Conservation (phyloP, 2,797 vertebrate species). For the Geotrypetes seraphini region DNA sequence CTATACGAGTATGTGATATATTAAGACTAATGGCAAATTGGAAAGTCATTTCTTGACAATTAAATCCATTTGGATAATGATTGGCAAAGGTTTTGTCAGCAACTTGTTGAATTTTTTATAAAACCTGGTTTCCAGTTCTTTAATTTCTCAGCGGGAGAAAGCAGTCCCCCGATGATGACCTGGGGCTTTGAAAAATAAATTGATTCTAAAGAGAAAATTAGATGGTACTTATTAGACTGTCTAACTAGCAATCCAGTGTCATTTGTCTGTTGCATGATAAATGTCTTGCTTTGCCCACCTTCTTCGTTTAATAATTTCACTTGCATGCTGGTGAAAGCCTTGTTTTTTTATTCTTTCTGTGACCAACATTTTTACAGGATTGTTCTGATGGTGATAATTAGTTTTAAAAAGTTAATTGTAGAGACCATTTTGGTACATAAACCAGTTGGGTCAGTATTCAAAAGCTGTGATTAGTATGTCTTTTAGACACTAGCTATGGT, state of each 20-base stretch:
- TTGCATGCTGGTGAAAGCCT: constrained; percentile 24
- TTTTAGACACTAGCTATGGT: no score
- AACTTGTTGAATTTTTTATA: constrained; percentile 42
- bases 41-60: constrained; percentile 21
- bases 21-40: constrained; percentile 1
- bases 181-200: constrained; percentile 61
- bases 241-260: constrained; percentile 50
- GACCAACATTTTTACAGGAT: constrained; percentile 17
- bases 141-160: constrained; percentile 54
- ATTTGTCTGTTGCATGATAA: constrained; percentile 58
- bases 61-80: constrained; percentile 24
- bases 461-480: no score
- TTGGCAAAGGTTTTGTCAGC: constrained; percentile 32
- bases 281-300: constrained; percentile 46
- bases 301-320: constrained; percentile 43
- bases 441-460: no score
- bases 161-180: constrained; percentile 51
- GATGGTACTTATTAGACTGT: constrained; percentile 62
- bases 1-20: constrained; percentile 1
- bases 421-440: no score
- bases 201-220: constrained; percentile 68
- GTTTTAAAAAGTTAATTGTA: no score
- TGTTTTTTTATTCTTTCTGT: constrained; percentile 27
- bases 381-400: no score
- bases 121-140: constrained; percentile 42